Evolutionary conservation across 1,140 invertebrate genomes (phyloP), one percentile per base, ranked within the genome.

Genomic region (Contarinia nasturtii): DNA sequence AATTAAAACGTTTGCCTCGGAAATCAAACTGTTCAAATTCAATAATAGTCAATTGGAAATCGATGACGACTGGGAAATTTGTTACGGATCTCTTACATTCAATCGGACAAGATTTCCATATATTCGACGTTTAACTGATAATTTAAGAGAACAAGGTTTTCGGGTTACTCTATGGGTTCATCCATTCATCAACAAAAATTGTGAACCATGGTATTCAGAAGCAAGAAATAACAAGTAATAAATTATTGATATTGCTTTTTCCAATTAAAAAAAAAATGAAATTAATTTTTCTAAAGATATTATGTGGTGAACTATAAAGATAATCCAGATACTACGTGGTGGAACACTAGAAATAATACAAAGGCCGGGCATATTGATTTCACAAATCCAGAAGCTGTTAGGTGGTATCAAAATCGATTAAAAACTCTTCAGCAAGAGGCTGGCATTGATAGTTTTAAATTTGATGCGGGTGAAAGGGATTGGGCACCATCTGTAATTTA

Each of bases 61-160:
- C 42, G 90, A 94, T 56, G 89, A 94, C 57, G 74, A 80, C 7
- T 95, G 88, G 88, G 86, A 92, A 57, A 75, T 73, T 14, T 84
- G 85, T 55, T 94, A 93, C 54, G 89, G 90, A 2, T 82, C 85
- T 15, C 66, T 84, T 14, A 69, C 66, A 15, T 86, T 91, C 52
- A 72, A 89, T n/a, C n/a, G 86, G 7, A 63, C 58, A 0, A 83
- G 82, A 60, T 93, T 94, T 63, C 74, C 80, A 0, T 66, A 88
- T 52, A 72, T 86, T 10, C 70, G 66, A 5, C 54, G 61, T n/a
- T 61, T 77, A 0, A 68, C 74, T 0, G 54, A 66, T 1, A 56
- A 74, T 14, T 51, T 89, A 1, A 77, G 83, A 52, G 52, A 55
- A 0, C 59, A 75, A 51, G 77, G 76, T 0, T 86, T 82, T 54